Evolutionary conservation across 2,113 vertebrate species (phyloP).

Genomic region (Thalassoma bifasciatum): DNA sequence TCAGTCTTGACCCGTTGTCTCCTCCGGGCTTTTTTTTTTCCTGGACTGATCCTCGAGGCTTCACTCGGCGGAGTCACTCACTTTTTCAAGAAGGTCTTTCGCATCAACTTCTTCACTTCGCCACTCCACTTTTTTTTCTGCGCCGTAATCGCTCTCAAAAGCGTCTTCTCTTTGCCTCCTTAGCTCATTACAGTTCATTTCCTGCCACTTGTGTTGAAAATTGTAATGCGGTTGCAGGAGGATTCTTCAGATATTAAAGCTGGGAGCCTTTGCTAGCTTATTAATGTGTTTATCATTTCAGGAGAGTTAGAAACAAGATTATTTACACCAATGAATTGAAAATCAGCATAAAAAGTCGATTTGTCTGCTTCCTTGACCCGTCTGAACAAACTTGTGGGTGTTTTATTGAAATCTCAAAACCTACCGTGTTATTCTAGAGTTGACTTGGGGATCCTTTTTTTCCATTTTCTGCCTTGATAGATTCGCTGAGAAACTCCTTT

Average conservation of each 20-base stretch:
- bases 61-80: conserved; percentile 43
- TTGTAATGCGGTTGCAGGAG: conserved; percentile 19
- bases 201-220: conserved; percentile 7
- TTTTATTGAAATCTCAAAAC: conserved; percentile 3
- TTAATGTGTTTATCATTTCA: conserved; percentile 16
- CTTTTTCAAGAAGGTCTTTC: conserved; percentile 56
- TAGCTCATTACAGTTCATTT: conserved; percentile 31
- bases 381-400: neutral
- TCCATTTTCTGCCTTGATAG: neutral
- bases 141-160: conserved; percentile 57
- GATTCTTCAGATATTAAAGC: neutral
- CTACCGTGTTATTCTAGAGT: neutral
- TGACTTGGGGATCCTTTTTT: neutral
- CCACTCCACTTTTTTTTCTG: conserved; percentile 8
- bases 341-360: too few species aligned
- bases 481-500: conserved; percentile 9
- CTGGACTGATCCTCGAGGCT: conserved; percentile 43
- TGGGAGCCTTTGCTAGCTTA: neutral
- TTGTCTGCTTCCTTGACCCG: neutral
- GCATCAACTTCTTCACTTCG: conserved; percentile 41
- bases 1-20: conserved; percentile 31
- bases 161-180: conserved; percentile 19
- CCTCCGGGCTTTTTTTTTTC: conserved; percentile 25
- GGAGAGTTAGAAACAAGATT: neutral
- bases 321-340: neutral